Percentiles rank a stretch among this genome's conserved stretches.
phyloP scores from a whole-genome alignment of 2,113 vertebrate species.

The Platysteira castanea region DNA sequence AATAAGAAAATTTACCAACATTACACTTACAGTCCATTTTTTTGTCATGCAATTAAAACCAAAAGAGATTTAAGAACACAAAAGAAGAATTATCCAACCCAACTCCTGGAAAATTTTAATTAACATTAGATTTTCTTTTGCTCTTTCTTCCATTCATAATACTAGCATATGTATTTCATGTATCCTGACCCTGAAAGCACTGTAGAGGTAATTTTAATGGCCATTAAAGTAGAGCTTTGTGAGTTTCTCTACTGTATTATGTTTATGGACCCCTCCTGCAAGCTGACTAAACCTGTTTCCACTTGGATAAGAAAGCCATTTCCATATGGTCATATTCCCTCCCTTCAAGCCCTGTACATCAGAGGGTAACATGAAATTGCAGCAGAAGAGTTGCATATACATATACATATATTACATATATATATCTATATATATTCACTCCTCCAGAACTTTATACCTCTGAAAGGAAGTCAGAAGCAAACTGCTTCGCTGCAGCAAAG shows the following conservation, averaged over 20 bases:
- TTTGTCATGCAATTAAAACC: constrained; percentile 44
- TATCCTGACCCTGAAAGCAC: neutral
- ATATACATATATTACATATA: too few species aligned
- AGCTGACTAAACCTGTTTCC: constrained; percentile 13
- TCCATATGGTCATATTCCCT: neutral
- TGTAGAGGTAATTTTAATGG: constrained; percentile 23
- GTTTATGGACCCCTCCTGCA: neutral
- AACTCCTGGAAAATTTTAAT: constrained; percentile 47
- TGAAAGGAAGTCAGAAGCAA: neutral
- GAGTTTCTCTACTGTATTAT: neutral
- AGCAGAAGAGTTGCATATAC: neutral
- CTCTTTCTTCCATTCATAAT: constrained; percentile 12
- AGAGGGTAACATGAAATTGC: neutral
- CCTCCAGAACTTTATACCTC: neutral
- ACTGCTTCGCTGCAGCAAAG: neutral
- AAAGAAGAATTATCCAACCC: neutral
- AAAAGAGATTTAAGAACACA: constrained; percentile 44
- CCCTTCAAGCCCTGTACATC: neutral
- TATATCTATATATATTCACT: neutral
- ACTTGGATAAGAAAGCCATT: constrained; percentile 5
- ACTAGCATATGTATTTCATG: neutral
- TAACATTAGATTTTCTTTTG: constrained; percentile 54
- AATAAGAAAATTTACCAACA: constrained; percentile 18
- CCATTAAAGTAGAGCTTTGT: neutral
- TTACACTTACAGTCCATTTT: neutral